A percentile compares a stretch with the other conserved stretches of the same genome.
Evolutionary conservation across 2,113 vertebrate genomes (phyloP).

Genomic region (Panurus biarmicus): DNA sequence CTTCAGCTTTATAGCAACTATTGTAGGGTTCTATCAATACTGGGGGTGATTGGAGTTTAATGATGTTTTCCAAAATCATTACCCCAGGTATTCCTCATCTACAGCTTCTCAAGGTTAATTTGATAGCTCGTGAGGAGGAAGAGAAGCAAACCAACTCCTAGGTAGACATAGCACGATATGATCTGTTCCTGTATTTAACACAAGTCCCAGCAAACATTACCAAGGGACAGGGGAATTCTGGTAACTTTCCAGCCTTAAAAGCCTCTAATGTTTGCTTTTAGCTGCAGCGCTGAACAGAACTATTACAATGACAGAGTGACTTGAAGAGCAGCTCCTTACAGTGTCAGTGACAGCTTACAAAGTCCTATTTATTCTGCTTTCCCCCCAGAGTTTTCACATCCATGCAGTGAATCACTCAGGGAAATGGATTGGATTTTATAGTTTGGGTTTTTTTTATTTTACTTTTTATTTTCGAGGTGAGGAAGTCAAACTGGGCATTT

Average conservation of each 20-base stretch:
- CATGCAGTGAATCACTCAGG: background rate
- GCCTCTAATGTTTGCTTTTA: background rate
- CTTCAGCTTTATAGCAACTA: background rate
- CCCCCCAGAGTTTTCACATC: background rate
- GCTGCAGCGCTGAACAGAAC: background rate
- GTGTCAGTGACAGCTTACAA: background rate
- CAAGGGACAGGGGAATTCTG: background rate
- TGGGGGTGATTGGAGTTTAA: background rate
- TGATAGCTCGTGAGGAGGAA: background rate
- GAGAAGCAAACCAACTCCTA: background rate
- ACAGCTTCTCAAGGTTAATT: background rate
- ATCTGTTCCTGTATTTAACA: background rate
- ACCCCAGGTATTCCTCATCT: background rate
- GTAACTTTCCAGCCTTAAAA: background rate
- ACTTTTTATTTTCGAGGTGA: background rate
- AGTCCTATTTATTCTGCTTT: background rate
- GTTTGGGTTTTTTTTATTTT: background rate
- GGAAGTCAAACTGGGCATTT: background rate
- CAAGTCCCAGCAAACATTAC: background rate
- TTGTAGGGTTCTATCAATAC: background rate
- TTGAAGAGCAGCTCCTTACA: background rate
- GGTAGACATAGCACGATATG: accelerated
- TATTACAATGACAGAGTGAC: background rate
- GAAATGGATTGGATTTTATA: background rate
- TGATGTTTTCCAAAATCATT: background rate